A percentile compares a stretch with the other conserved stretches of the same genome.
Conservation (phyloP, 2,113 vertebrate species). For the Gymnobelideus leadbeateri region DNA sequence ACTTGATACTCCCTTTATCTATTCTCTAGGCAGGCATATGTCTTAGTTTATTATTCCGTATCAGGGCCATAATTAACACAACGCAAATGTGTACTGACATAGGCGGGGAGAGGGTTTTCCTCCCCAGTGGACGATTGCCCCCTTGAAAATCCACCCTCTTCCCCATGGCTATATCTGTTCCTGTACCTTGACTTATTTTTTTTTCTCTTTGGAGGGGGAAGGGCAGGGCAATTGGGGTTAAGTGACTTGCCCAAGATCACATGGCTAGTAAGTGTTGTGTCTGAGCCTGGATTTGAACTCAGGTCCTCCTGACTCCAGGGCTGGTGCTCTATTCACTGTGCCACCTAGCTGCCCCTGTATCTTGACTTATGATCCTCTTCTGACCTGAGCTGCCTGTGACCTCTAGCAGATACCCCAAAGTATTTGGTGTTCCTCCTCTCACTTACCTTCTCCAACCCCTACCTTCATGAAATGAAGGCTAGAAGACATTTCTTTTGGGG, state of each 20-base stretch:
- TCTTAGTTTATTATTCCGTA: neutral
- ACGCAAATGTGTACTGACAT: neutral
- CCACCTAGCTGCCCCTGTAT: neutral
- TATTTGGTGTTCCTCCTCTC: neutral
- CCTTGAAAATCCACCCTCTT: neutral
- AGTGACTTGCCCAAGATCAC: too few relatives aligned
- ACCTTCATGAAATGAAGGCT: neutral
- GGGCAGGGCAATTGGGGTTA: too few relatives aligned
- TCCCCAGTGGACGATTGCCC: neutral
- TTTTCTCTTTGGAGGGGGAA: too few relatives aligned
- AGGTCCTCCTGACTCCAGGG: too few relatives aligned
- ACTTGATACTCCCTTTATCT: neutral
- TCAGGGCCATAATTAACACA: neutral
- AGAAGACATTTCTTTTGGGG: neutral
- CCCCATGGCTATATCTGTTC: neutral
- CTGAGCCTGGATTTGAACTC: too few relatives aligned
- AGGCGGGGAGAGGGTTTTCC: neutral
- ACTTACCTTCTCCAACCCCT: neutral
- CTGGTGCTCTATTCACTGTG: too few relatives aligned
- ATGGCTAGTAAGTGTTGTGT: too few relatives aligned
- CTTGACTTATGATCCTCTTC: neutral
- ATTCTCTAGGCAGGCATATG: neutral
- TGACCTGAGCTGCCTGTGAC: neutral
- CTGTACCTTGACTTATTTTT: neutral
- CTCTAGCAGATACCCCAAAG: neutral